Evolutionary conservation across 2,113 vertebrate species (phyloP).

Genomic region (Sorex araneus): DNA sequence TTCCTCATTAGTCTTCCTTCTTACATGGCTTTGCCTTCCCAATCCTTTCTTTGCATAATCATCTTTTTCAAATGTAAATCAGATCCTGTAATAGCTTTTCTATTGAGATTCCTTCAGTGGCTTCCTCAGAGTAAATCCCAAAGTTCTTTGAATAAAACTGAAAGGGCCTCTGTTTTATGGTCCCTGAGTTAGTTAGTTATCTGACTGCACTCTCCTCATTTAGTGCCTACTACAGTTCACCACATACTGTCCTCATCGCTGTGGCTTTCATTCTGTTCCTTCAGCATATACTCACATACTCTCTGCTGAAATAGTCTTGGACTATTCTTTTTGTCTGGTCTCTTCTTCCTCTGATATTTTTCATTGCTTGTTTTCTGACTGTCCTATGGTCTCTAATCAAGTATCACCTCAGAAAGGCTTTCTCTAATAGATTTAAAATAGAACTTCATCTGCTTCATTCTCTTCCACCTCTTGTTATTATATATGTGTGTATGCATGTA

Average conservation of each 20-base stretch:
- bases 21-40: not conserved
- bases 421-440: conserved; percentile 22
- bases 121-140: not conserved
- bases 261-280: not conserved
- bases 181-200: not conserved
- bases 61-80: conserved; percentile 1
- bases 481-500: not conserved
- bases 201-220: not conserved
- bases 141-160: not conserved
- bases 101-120: not conserved
- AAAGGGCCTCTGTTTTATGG: not conserved
- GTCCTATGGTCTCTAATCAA: not conserved
- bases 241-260: not conserved
- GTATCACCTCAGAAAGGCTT: not conserved
- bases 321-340: not conserved
- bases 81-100: not conserved
- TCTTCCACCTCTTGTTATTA: not conserved
- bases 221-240: not conserved
- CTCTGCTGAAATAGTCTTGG: not conserved
- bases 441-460: conserved; percentile 22
- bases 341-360: not conserved
- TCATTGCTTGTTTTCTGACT: not conserved
- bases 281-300: not conserved
- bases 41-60: not conserved
- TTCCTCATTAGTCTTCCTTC: not conserved